Evolutionary conservation across 2,888 invertebrate species (phyloP), one percentile per base, ranked within the genome.

Genomic region (Dolomedes plantarius): DNA sequence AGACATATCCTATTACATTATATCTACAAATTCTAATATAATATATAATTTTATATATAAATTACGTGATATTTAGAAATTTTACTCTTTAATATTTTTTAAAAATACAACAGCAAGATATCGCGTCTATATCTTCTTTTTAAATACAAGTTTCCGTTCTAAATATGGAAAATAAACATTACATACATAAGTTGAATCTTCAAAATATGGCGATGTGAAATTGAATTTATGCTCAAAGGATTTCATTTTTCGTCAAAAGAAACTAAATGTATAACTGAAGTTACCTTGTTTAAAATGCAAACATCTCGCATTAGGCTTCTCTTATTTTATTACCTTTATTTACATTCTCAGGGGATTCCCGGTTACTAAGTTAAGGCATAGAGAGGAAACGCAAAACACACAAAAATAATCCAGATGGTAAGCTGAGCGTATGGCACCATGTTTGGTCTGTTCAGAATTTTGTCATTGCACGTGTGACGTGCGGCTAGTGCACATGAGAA

Each of bases 281-380:
- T 23, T 56, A 56, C 23, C 16, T 56, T 23, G 56, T 23, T 56
- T 19, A 56, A 56, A 56, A 56, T 56, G 56, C 56, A 23, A 56
- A 56, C 19, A 23, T 23, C 39, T 46, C 56, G 36, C 73, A 73
- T 73, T 68, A 68, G 50, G 62, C 81, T 19, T n/a, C 23, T 31
- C 75, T 81, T 81, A 81, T 81, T 81, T 81, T 75, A 81, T 81
- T 81, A 81, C 75, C 31, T 62, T 29, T 81, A 81, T 81, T 81
- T 81, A 41, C 75, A 75, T 81, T 50, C 68, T 41, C 75, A 11
- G 41, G 29, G 36, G 68, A 75, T 64, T 68, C 31, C 9, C 56
- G 13, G 73, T 69, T 67, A 75, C 81, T 28, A 74, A 75, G 81
- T 81, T 81, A 75, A 69, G 69, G 69, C 29, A 46, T 28, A 36